Conservation (phyloP, 2,888 invertebrate genomes). For the Galerucella pusilla region DNA sequence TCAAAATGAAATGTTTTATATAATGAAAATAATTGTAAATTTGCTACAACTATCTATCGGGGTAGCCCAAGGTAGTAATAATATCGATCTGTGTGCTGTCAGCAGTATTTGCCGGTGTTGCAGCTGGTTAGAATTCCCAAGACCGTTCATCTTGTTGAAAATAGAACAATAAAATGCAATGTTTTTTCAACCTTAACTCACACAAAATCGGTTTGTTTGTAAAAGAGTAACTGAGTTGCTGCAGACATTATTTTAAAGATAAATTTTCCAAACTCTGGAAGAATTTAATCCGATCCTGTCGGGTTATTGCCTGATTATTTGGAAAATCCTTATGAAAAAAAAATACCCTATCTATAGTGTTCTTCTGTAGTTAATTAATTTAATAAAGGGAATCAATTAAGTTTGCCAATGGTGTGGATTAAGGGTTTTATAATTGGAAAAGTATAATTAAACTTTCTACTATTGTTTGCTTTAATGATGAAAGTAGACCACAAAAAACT, state of each 20-base stretch:
- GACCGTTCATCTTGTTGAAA: neutral
- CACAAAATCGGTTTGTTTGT: neutral
- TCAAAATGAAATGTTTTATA: too few relatives aligned
- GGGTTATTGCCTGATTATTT: neutral
- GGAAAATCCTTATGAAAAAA: neutral
- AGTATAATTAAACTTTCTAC: constrained; percentile 29
- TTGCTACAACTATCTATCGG: too few relatives aligned
- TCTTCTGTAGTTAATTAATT: constrained; percentile 24
- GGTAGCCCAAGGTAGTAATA: too few relatives aligned
- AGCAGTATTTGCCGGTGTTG: neutral
- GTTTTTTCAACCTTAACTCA: neutral
- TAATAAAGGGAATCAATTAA: constrained; percentile 30
- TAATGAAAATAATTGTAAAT: too few relatives aligned
- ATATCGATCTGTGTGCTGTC: too few relatives aligned
- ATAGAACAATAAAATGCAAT: neutral
- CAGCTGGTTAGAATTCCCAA: neutral
- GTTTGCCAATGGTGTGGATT: constrained; percentile 25
- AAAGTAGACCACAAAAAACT: constrained; percentile 9
- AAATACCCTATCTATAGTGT: constrained; percentile 1
- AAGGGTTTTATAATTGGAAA: constrained; percentile 29
- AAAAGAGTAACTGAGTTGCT: too few relatives aligned
- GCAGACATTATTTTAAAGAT: neutral
- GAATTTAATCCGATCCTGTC: neutral
- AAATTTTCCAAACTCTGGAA: neutral
- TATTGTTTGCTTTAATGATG: constrained; percentile 6